These are phyloP conservation scores for Caiman crocodilus DNA, from an alignment of 2,797 vertebrate species.

Conservation along the genomic window DNA sequence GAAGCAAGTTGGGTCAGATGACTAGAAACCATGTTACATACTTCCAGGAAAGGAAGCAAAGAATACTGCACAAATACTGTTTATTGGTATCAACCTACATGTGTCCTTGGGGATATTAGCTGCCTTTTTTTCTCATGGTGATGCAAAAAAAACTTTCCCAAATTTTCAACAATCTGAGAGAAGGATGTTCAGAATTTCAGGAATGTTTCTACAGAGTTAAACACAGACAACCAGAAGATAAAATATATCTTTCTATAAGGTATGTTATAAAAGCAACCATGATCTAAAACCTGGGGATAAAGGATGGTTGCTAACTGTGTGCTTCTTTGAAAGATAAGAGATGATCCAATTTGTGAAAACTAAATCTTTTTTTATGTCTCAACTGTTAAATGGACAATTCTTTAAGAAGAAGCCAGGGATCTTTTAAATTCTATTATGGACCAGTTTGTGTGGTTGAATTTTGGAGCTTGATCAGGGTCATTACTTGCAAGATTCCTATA, in stretches of 20 bases:
- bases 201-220: not conserved
- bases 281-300: too few species aligned
- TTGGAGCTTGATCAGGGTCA: not conserved
- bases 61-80: not conserved
- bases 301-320: too few species aligned
- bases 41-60: not conserved
- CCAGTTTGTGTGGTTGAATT: not conserved
- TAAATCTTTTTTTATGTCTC: not conserved
- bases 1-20: not conserved
- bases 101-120: not conserved
- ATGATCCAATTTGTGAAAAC: not conserved
- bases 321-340: too few species aligned
- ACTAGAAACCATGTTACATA: not conserved
- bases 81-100: not conserved
- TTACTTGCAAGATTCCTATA: not conserved
- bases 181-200: not conserved
- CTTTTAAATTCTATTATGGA: not conserved
- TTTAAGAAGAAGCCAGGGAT: not conserved
- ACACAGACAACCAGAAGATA: not conserved
- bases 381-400: not conserved
- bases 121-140: fast-evolving
- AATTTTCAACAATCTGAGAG: not conserved
- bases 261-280: too few species aligned
- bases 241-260: not conserved
- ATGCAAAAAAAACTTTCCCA: not conserved